phyloP scores from a whole-genome alignment of 2,888 invertebrate genomes.

The Protula sp. region DNA sequence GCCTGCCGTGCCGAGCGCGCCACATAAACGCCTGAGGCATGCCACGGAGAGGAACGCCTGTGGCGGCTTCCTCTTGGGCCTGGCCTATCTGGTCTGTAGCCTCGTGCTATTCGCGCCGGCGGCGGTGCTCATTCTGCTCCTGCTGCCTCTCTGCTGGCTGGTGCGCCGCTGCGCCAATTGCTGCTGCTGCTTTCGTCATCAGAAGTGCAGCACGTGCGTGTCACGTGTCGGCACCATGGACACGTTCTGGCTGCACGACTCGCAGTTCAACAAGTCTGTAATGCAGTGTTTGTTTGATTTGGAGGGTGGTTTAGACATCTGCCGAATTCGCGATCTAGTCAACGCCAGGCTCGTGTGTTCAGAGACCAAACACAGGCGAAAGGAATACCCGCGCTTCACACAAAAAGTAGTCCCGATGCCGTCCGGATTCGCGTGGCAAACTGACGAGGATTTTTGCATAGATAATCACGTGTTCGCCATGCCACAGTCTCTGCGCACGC shows the following conservation, averaged over 20 bases:
- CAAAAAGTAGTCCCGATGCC: conserved; percentile 53
- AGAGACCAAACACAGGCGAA: conserved; percentile 45
- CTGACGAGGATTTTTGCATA: conserved; percentile 56
- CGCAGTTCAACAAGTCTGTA: conserved; percentile 42
- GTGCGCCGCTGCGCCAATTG: conserved; percentile 38
- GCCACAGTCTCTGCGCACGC: conserved; percentile 43
- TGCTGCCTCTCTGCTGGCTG: conserved; percentile 49
- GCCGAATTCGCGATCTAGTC: conserved; percentile 55
- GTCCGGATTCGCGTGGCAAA: conserved; percentile 57
- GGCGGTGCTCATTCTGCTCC: conserved; percentile 48
- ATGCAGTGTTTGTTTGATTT: conserved; percentile 57
- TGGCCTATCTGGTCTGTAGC: conserved; percentile 46
- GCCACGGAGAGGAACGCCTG: no score
- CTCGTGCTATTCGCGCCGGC: conserved; percentile 55
- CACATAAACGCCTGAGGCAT: no score
- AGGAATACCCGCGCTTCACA: conserved; percentile 56
- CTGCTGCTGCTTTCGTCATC: conserved; percentile 37
- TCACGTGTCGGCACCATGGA: conserved; percentile 45
- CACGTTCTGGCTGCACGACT: conserved; percentile 54
- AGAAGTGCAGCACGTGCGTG: conserved; percentile 30
- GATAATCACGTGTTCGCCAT: conserved; percentile 57
- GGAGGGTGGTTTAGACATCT: conserved; percentile 55
- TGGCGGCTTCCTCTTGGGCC: conserved; percentile 29
- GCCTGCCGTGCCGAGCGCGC: no score
- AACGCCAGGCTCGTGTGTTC: conserved; percentile 53